A percentile compares a stretch with the other conserved stretches of the same genome.
These are phyloP conservation scores for Orthosia cruda DNA, from an alignment of 2,888 invertebrate species.

Conservation along the genomic window DNA sequence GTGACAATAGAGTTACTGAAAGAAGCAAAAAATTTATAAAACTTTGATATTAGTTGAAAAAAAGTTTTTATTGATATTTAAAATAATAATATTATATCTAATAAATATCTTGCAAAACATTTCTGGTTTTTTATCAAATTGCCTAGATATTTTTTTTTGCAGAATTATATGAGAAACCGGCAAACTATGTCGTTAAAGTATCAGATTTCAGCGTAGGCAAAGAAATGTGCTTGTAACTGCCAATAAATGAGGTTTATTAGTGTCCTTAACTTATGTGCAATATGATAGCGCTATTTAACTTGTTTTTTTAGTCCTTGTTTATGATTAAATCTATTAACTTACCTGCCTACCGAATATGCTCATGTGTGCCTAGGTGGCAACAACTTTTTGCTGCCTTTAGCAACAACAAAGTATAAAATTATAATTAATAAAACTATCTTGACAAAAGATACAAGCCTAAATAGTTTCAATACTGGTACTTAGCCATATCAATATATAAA, in stretches of 20 bases:
- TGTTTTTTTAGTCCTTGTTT: neutral
- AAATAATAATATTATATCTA: too few relatives aligned
- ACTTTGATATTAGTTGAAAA: neutral
- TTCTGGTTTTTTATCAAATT: neutral
- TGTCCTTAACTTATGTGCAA: neutral
- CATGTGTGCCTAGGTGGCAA: too few relatives aligned
- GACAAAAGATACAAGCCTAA: too few relatives aligned
- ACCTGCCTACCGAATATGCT: neutral
- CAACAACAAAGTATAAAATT: neutral
- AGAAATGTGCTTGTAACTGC: neutral
- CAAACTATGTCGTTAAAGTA: neutral
- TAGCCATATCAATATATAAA: too few relatives aligned
- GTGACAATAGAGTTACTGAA: too few relatives aligned
- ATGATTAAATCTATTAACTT: neutral
- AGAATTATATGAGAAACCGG: neutral
- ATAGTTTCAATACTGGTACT: too few relatives aligned
- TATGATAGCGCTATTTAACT: neutral
- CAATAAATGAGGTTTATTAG: conserved; percentile 2
- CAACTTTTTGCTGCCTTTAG: neutral
- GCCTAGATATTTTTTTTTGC: neutral
- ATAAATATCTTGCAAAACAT: neutral
- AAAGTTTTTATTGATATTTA: neutral
- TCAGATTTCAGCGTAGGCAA: conserved; percentile 13
- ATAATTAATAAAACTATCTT: too few relatives aligned
- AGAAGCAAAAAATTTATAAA: too few relatives aligned